A percentile compares a stretch with the other conserved stretches of the same genome.
These are phyloP conservation scores for Thunnus maccoyii DNA, from an alignment of 2,113 vertebrate genomes.

Conservation along the genomic window DNA sequence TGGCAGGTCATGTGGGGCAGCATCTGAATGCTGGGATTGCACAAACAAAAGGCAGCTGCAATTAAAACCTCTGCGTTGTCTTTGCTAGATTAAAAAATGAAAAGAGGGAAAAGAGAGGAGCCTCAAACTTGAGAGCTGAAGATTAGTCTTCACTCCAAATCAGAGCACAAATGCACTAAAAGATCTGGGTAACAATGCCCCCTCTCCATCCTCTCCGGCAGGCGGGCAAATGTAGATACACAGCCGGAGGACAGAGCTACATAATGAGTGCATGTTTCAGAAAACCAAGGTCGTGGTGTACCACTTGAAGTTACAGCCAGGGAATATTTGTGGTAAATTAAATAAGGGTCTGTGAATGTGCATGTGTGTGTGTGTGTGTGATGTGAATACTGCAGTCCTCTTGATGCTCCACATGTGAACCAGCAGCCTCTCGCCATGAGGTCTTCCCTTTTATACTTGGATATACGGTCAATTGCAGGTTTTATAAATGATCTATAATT, in stretches of 20 bases:
- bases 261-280: conserved; percentile 22
- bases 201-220: neutral
- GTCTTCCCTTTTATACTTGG: neutral
- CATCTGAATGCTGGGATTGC: conserved; percentile 22
- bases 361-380: neutral
- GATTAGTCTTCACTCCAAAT: neutral
- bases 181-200: neutral
- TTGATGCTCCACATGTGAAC: neutral
- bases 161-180: neutral
- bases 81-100: neutral
- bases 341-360: neutral
- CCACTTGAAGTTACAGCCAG: conserved; percentile 2
- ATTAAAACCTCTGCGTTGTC: conserved; percentile 19
- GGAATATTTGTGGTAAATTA: conserved; percentile 12
- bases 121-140: neutral
- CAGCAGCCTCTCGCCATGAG: neutral
- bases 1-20: neutral
- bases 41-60: conserved; percentile 5
- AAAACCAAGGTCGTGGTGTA: conserved; percentile 35
- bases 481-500: conserved; percentile 8
- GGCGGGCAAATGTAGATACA: conserved; percentile 1
- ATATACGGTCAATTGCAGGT: neutral
- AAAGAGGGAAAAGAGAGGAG: neutral
- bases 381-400: neutral
- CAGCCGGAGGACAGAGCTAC: conserved; percentile 17